Evolutionary conservation across 1,140 invertebrate genomes (phyloP), one percentile per base, ranked within the genome.

Genomic region (Diachasma alloeum): DNA sequence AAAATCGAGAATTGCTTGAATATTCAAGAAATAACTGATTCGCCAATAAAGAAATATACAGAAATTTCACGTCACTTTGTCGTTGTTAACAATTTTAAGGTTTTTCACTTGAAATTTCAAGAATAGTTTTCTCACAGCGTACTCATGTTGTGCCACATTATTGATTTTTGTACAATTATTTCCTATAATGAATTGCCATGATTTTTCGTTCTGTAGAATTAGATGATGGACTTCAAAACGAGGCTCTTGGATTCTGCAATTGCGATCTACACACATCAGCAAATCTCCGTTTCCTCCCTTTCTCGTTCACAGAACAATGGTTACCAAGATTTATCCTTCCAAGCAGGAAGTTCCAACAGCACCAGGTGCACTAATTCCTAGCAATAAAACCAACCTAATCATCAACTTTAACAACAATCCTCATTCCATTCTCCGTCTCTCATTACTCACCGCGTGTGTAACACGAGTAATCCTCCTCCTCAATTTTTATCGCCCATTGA

Each of bases 401-500:
- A 68, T 24, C 24, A 75, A 24, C 59, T 66, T 66, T 66, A 66
- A 31, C 26, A 66, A 66, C 15, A 66, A 31, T 66, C 22, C 26
- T 26, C 24, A 66, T 66, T 66, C 10, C 59, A 66, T 66, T 66
- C 31, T 31, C 24, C 10, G 19, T 26, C 59, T 31, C 22, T 31
- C 59, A 66, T 66, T 31, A 66, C 59, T 13, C 24, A 66, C 31
- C 37, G n/a, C 53, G 56, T 44, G 22, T 44, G 31, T 66, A 66
- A n/a, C 31, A 66, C 24, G 8, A 31, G 31, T 66, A 66, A 31
- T 66, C 31, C 31, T 9, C 59, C 59, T 31, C 13, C 24, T 68
- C 36, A 19, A 36, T 17, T 76, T 76, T 76, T 76, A 76, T 76
- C 53, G 69, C 59, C 36, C 56, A 76, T 70, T 76, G 69, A 76